Percentiles rank a stretch among this genome's conserved stretches.
These are phyloP conservation scores for Marisa cornuarietis DNA, from an alignment of 1,140 invertebrate species.

Conservation along the genomic window DNA sequence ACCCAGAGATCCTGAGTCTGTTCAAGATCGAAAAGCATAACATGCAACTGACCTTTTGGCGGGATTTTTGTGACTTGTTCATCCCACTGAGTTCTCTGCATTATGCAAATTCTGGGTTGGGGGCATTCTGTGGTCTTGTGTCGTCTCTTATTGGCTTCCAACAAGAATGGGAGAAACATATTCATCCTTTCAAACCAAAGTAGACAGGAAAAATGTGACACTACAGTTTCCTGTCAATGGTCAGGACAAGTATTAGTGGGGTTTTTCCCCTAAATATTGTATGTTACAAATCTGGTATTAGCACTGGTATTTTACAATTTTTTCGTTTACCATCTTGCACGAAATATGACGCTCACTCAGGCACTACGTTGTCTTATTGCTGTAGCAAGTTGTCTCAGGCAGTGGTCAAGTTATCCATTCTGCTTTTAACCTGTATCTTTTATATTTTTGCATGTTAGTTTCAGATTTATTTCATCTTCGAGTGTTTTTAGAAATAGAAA, in stretches of 20 bases:
- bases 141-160: conserved; percentile 26
- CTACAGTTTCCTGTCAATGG: not conserved
- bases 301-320: too few relatives aligned
- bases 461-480: too few relatives aligned
- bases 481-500: too few relatives aligned
- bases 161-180: conserved; percentile 29
- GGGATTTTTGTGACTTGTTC: conserved; percentile 38
- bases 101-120: conserved; percentile 24
- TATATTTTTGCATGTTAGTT: too few relatives aligned
- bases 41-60: conserved; percentile 29
- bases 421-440: too few relatives aligned
- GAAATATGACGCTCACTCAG: too few relatives aligned
- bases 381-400: too few relatives aligned
- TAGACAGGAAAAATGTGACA: not conserved
- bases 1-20: not conserved
- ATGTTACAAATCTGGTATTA: too few relatives aligned
- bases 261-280: too few relatives aligned
- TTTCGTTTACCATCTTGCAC: too few relatives aligned
- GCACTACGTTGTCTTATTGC: too few relatives aligned
- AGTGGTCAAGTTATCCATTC: too few relatives aligned
- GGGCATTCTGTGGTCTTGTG: conserved; percentile 21
- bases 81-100: conserved; percentile 30
- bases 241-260: not conserved
- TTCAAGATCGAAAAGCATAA: conserved; percentile 24
- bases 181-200: conserved; percentile 10